Evolutionary conservation across 2,113 vertebrate genomes (phyloP).

Genomic region (Gobiocypris rarus): DNA sequence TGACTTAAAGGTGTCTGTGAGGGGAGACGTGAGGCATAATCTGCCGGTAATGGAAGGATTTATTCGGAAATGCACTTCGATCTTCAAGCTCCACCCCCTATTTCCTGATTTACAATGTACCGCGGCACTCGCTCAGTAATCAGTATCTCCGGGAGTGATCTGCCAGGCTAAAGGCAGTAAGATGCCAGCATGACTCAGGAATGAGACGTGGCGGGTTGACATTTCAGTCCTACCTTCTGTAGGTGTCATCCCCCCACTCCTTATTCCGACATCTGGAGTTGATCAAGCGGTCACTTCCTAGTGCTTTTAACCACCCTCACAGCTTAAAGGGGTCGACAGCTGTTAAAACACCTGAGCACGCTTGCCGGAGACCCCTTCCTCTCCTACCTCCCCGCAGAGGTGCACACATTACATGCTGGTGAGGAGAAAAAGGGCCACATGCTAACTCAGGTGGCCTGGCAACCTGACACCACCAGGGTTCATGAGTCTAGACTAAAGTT

Average conservation of each 20-base stretch:
- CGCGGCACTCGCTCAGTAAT: slow-evolving; percentile 36
- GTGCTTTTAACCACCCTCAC: slow-evolving; percentile 80
- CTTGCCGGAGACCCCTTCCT: slow-evolving; percentile 23
- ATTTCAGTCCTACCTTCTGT: slow-evolving; percentile 87
- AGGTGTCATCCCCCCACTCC: slow-evolving; percentile 74
- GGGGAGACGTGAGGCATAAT: slow-evolving; percentile 47
- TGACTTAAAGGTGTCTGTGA: slow-evolving; percentile 41
- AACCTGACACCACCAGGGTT: slow-evolving; percentile 42
- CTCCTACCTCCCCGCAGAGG: slow-evolving; percentile 41
- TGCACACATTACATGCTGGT: slow-evolving; percentile 50
- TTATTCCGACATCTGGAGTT: slow-evolving; percentile 83
- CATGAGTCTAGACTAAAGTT: slow-evolving; percentile 53
- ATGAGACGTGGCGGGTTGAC: slow-evolving; percentile 84
- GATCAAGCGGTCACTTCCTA: slow-evolving; percentile 87
- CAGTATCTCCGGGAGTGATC: slow-evolving; percentile 24
- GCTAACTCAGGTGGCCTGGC: slow-evolving; percentile 30
- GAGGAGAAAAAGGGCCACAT: slow-evolving; percentile 45
- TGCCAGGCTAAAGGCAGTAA: slow-evolving; percentile 72
- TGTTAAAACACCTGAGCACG: slow-evolving; percentile 63
- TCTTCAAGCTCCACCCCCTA: slow-evolving; percentile 5
- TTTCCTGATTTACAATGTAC: slow-evolving; percentile 47
- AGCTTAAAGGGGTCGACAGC: slow-evolving; percentile 75
- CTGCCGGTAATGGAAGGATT: slow-evolving; percentile 50
- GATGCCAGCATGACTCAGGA: slow-evolving; percentile 76
- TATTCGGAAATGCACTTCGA: slow-evolving; percentile 46